Evolutionary conservation across 1,140 invertebrate species (phyloP).

Genomic region (Drosophila bifasciata): DNA sequence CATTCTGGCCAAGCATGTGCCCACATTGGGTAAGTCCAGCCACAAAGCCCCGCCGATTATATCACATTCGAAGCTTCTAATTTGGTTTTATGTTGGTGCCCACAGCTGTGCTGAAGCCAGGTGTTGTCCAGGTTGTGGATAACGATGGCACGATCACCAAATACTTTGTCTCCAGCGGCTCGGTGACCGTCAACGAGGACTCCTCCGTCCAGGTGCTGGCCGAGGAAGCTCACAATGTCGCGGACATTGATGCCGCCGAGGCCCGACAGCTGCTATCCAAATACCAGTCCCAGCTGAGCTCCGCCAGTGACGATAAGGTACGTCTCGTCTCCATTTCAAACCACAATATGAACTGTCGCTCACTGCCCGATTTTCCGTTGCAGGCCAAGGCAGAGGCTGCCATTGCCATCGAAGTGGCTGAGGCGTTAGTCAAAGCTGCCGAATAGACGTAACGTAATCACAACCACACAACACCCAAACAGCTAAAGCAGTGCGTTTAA

Average conservation of each 20-base stretch:
- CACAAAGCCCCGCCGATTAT: slow-evolving; percentile 4
- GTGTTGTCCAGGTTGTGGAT: slow-evolving; percentile 97
- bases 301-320: slow-evolving; percentile 91
- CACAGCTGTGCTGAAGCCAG: slow-evolving; percentile 96
- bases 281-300: slow-evolving; percentile 92
- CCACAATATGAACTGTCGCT: background rate
- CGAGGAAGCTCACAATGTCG: slow-evolving; percentile 97
- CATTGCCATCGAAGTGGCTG: slow-evolving; percentile 97
- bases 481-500: slow-evolving; percentile 61
- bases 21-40: slow-evolving; percentile 88
- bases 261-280: slow-evolving; percentile 93
- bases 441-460: slow-evolving; percentile 85
- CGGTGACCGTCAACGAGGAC: slow-evolving; percentile 98
- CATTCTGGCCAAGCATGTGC: slow-evolving; percentile 98
- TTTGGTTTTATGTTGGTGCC: slow-evolving; percentile 19
- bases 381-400: slow-evolving; percentile 95
- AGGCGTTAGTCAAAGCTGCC: slow-evolving; percentile 95
- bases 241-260: slow-evolving; percentile 91
- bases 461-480: slow-evolving; percentile 32
- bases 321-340: background rate
- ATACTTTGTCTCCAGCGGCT: slow-evolving; percentile 98
- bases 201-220: slow-evolving; percentile 98
- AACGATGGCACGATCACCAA: slow-evolving; percentile 93
- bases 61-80: background rate
- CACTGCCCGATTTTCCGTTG: slow-evolving; percentile 41